Evolutionary conservation across 2,797 vertebrate genomes (phyloP), one percentile per base, ranked within the genome.

Genomic region (Chelon auratus): DNA sequence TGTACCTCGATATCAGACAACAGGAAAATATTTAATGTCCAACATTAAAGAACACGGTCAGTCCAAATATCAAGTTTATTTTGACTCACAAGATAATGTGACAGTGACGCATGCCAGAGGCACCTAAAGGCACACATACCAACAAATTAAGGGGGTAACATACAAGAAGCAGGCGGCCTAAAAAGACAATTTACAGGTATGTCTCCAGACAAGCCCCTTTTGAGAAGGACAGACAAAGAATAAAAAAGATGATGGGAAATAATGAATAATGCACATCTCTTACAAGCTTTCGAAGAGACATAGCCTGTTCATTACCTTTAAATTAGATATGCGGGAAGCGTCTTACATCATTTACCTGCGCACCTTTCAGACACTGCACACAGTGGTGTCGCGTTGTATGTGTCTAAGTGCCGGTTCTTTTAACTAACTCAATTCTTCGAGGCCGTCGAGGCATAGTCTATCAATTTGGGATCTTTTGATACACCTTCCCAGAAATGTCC

Each of bases 1-100:
- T 72, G 43, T 55, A 63, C 70, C 47, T 56, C 58, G 43, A 47
- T 24, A 50, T 70, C 61, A 77, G 58, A 81, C 53, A 64, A 33
- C 15, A 15, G 13, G 37, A 24, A 30, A 72, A 57, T 72, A 67
- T 75, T 64, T 59, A 50, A 75, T 47, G 59, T 50, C 51, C 10
- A 64, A 8, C 5, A 24, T 26, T 26, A 26, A 26, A 58, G 39
- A 62, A 5, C 50, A 42, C 26, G 55, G 17, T 50, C 50, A 30
- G 14, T n/a, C 3, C 22, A 26, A 15, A 45, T 42, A 13, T 24
- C 0, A 42, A 22, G 18, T 43, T 33, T 20, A 52, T 30, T 64
- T 33, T 66, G 9, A 69, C 47, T 11, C 15, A 53, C 15, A 40
- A 45, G 55, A 37, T 36, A n/a, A 63, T 50, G 36, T 12, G 15